Percentiles rank a stretch among this genome's conserved stretches.
Conservation (phyloP, 1,140 invertebrate genomes). For the Trichonephila inaurata region DNA sequence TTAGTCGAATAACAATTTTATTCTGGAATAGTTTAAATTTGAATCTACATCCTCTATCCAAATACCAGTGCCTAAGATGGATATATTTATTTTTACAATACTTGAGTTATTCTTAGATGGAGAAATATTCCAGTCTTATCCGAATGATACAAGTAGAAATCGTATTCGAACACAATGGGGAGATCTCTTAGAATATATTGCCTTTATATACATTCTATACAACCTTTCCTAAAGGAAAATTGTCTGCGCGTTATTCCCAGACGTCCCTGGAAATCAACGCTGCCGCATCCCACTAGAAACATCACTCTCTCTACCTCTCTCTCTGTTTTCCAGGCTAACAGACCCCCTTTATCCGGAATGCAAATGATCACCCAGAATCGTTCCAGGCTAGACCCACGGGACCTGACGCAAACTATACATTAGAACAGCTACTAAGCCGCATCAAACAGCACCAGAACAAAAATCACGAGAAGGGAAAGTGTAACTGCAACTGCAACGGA, state of each 20-base stretch:
- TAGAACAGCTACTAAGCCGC: background rate
- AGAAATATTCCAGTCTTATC: no score
- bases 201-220: background rate
- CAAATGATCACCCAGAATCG: background rate
- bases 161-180: background rate
- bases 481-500: background rate
- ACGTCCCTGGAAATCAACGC: background rate
- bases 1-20: background rate
- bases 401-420: background rate
- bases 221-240: background rate
- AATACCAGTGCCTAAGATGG: background rate
- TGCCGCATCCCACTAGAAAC: background rate
- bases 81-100: background rate
- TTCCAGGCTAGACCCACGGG: background rate
- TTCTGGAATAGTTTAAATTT: background rate
- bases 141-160: background rate
- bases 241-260: background rate
- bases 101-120: background rate
- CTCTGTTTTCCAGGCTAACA: background rate
- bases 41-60: background rate
- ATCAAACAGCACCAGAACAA: constrained; percentile 12
- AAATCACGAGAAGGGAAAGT: constrained; percentile 2
- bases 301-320: background rate
- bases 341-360: background rate
- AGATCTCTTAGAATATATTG: background rate